Evolutionary conservation across 2,888 invertebrate genomes (phyloP), one percentile per base, ranked within the genome.

Genomic region (Apocheima hispidaria): DNA sequence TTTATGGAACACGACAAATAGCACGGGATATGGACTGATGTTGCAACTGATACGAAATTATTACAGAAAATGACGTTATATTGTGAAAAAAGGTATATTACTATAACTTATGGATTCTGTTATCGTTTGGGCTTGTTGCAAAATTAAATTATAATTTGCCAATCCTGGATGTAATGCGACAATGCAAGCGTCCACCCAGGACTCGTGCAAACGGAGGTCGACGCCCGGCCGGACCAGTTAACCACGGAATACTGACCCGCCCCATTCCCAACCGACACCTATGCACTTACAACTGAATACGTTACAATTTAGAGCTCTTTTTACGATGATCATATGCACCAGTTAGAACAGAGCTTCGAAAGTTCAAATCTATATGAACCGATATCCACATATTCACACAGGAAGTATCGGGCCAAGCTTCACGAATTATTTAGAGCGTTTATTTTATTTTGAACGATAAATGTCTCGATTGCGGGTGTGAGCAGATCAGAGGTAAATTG

Each of bases 171-270:
- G 72, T 75, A 77, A 79, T 80, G 80, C 81, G 87, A 88, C 88
- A 86, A 79, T 83, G 80, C 84, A 82, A 81, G 78, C 82, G 79
- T 82, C 86, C 86, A 83, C 84, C 78, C 60, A 62, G 56, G 56
- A 79, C 75, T 71, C 77, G 75, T 82, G 83, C 83, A 82, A 81
- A 79, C 74, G 70, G 79, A 78, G 88, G 84, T 89, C 88, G 82
- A 80, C 78, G 90, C 74, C 87, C 89, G 78, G 70, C 66, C 75
- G 77, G 82, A 79, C 82, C 82, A 83, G 82, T 80, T 80, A 82
- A 82, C 81, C 77, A 79, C 79, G 78, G 86, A 83, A 84, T 85
- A 88, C 83, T 87, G 88, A 88, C 87, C 86, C 81, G 82, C 83
- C 77, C 75, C 73, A 72, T 69, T 73, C 68, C 71, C 70, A 65